A percentile compares a stretch with the other conserved stretches of the same genome.
Conservation (phyloP, 2,113 vertebrate genomes). For the Oostethus manadensis region DNA sequence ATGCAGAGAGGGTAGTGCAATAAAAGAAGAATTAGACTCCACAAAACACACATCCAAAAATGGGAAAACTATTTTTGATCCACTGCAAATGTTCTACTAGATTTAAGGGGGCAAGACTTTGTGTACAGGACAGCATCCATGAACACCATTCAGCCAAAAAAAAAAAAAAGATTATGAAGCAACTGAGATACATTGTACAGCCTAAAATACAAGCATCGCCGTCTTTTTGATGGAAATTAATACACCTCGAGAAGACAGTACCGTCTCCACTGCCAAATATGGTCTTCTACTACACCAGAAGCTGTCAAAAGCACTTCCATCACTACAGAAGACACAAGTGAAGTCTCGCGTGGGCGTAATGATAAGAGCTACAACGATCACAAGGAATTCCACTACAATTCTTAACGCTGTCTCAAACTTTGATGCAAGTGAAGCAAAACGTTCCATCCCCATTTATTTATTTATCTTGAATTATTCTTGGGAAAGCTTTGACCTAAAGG, state of each 20-base stretch:
- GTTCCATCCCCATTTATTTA: slow-evolving; percentile 17
- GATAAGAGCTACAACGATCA: background rate
- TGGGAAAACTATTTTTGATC: slow-evolving; percentile 80
- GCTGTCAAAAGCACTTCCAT: slow-evolving; percentile 23
- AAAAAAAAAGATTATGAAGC: no score
- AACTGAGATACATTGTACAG: background rate
- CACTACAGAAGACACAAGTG: slow-evolving; percentile 8
- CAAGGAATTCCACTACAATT: background rate
- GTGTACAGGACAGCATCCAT: slow-evolving; percentile 10
- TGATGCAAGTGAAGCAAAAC: slow-evolving; percentile 2
- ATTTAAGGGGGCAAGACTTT: slow-evolving; percentile 12
- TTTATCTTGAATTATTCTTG: slow-evolving; percentile 14
- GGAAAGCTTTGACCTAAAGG: slow-evolving; percentile 18
- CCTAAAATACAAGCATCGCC: background rate
- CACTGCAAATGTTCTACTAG: slow-evolving; percentile 38
- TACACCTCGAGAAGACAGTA: background rate
- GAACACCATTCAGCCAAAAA: no score
- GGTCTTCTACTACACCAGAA: slow-evolving; percentile 22
- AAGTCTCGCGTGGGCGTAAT: slow-evolving; percentile 4
- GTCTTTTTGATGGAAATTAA: background rate
- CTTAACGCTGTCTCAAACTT: background rate
- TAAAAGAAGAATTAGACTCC: slow-evolving; percentile 43
- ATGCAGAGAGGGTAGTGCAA: slow-evolving; percentile 15
- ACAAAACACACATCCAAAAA: slow-evolving; percentile 72
- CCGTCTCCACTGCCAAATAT: slow-evolving; percentile 43